phyloP scores from a whole-genome alignment of 2,888 invertebrate genomes.

The Loripinus fragilis region DNA sequence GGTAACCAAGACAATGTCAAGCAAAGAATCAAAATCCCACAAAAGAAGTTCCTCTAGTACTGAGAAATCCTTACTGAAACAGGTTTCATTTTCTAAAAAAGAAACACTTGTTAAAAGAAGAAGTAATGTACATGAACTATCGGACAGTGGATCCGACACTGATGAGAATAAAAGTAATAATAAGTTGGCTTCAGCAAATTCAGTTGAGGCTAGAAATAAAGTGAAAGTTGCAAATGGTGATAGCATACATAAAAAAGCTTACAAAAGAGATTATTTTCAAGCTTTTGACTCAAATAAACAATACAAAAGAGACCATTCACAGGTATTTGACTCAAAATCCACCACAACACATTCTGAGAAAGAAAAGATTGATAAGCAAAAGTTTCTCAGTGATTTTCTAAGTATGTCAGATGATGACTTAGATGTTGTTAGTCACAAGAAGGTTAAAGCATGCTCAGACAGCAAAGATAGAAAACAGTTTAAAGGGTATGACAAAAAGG shows the following conservation, averaged over 20 bases:
- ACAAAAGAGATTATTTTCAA: too few relatives aligned
- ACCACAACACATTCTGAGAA: constrained; percentile 1
- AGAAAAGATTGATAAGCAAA: constrained; percentile 23
- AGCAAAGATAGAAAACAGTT: neutral
- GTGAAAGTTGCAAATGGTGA: neutral
- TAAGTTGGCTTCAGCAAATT: neutral
- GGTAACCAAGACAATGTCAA: too few relatives aligned
- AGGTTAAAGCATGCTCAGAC: neutral
- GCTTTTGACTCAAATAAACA: neutral
- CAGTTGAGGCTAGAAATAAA: neutral
- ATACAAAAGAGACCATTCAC: neutral
- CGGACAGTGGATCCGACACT: constrained; percentile 67
- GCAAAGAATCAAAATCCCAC: neutral
- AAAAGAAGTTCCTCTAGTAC: neutral
- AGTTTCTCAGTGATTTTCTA: constrained; percentile 48
- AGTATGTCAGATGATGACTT: constrained; percentile 49
- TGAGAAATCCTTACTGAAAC: constrained; percentile 3
- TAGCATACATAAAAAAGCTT: neutral
- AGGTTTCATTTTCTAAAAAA: neutral
- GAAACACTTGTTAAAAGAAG: constrained; percentile 9
- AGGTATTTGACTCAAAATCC: neutral
- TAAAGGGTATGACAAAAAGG: neutral
- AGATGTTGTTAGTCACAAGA: constrained; percentile 18
- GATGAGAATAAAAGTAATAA: constrained; percentile 15
- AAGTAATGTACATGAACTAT: constrained; percentile 63